These are phyloP conservation scores for Botrylloides violaceus DNA, from an alignment of 23 tunicate genomes.

Conservation along the genomic window DNA sequence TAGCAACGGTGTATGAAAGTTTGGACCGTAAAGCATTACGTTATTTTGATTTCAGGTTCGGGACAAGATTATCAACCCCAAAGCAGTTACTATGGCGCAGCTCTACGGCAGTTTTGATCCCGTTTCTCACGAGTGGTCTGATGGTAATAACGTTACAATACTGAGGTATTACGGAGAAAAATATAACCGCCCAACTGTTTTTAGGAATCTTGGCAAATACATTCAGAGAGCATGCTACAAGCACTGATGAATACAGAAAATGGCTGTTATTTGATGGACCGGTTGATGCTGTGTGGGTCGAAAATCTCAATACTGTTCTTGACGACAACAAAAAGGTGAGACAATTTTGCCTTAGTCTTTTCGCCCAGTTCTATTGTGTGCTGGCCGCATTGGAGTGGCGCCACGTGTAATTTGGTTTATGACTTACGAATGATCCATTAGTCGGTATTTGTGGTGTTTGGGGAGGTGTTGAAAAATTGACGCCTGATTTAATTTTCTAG, in stretches of 20 bases:
- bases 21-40: no score
- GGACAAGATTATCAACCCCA: conserved; percentile 5
- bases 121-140: conserved; percentile 32
- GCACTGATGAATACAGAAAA: conserved; percentile 50
- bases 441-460: no score
- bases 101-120: conserved; percentile 28
- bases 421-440: no score
- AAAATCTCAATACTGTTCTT: conserved; percentile 21
- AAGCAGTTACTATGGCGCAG: conserved; percentile 27
- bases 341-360: not conserved
- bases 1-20: no score
- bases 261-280: conserved; percentile 47
- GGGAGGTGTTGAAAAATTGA: no score
- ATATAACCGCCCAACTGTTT: not conserved
- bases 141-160: conserved; percentile 1
- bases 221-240: conserved; percentile 78
- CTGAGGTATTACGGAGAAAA: no score
- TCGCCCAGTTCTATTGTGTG: no score
- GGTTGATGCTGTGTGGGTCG: conserved; percentile 29
- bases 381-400: no score
- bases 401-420: no score
- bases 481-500: no score
- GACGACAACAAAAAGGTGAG: conserved; percentile 26
- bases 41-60: conserved; percentile 4
- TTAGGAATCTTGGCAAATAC: conserved; percentile 78